Evolutionary conservation across 35 echinoderm and acorn worm species (phyloP).

Genomic region (Strongylocentrotus purpuratus): DNA sequence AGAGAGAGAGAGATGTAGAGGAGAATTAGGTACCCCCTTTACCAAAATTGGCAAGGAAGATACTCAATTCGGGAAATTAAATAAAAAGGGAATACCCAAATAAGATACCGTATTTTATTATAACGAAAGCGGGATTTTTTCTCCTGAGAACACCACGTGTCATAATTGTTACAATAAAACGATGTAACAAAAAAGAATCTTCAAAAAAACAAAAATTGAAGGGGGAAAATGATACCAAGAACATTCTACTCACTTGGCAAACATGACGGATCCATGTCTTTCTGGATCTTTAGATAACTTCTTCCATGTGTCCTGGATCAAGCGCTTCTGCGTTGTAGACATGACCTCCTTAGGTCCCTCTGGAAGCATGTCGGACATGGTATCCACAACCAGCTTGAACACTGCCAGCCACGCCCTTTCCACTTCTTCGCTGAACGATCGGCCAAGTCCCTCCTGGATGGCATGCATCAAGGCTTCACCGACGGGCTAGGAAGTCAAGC

Average conservation of each 20-base stretch:
- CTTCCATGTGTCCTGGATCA: slow-evolving; percentile 60
- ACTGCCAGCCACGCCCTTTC: slow-evolving; percentile 11
- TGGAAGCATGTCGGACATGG: slow-evolving; percentile 36
- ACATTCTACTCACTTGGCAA: slow-evolving; percentile 51
- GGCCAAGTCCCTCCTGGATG: slow-evolving; percentile 3
- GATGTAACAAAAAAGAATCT: too few species aligned
- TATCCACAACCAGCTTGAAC: neutral
- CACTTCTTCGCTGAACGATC: slow-evolving; percentile 32
- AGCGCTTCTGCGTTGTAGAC: slow-evolving; percentile 43
- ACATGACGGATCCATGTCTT: slow-evolving; percentile 47
- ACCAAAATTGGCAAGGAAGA: too few species aligned
- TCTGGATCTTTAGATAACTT: slow-evolving; percentile 47
- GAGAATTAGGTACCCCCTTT: too few species aligned
- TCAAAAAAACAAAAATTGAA: too few species aligned
- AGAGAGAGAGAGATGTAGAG: too few species aligned
- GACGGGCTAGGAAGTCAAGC: neutral
- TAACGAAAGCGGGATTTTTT: too few species aligned
- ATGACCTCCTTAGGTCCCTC: slow-evolving; percentile 9
- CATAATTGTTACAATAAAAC: too few species aligned
- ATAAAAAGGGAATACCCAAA: too few species aligned
- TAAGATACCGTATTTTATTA: too few species aligned
- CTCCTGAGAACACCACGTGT: too few species aligned
- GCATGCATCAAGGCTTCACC: slow-evolving; percentile 20
- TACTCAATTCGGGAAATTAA: too few species aligned
- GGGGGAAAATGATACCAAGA: too few species aligned